These are phyloP conservation scores for Junonia oenone DNA, from an alignment of 2,888 invertebrate species.

Conservation along the genomic window DNA sequence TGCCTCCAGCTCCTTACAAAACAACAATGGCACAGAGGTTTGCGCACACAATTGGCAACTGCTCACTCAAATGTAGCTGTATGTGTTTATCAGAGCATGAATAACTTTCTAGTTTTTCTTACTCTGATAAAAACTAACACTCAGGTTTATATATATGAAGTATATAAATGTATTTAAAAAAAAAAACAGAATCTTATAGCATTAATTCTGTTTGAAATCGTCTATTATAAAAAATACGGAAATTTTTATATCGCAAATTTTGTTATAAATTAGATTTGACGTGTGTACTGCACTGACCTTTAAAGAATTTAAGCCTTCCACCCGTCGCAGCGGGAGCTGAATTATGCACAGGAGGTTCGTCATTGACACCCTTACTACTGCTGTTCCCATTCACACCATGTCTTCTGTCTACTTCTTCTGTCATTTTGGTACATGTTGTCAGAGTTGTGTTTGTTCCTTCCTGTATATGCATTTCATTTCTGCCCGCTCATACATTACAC, in stretches of 20 bases:
- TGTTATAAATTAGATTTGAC: neutral
- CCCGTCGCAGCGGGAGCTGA: slow-evolving; percentile 77
- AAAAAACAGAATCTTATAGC: slow-evolving; percentile 2
- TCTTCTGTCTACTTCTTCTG: slow-evolving; percentile 84
- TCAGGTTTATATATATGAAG: slow-evolving; percentile 1
- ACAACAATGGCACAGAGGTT: slow-evolving; percentile 69
- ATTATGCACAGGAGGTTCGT: slow-evolving; percentile 68
- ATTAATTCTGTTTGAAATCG: neutral
- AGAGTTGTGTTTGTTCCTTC: slow-evolving; percentile 82
- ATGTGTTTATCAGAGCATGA: slow-evolving; percentile 75
- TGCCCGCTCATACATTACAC: slow-evolving; percentile 73
- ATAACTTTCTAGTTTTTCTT: slow-evolving; percentile 71
- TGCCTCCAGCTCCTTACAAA: slow-evolving; percentile 59
- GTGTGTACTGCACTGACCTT: slow-evolving; percentile 74
- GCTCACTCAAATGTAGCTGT: slow-evolving; percentile 59
- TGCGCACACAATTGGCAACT: slow-evolving; percentile 62
- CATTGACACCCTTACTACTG: slow-evolving; percentile 76
- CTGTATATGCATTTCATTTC: slow-evolving; percentile 84
- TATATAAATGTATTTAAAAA: neutral
- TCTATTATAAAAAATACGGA: neutral
- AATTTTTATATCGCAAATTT: neutral
- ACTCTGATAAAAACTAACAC: slow-evolving; percentile 22
- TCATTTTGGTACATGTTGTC: slow-evolving; percentile 85
- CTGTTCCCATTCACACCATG: slow-evolving; percentile 86
- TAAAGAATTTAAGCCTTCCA: slow-evolving; percentile 89